Percentiles rank a stretch among this genome's conserved stretches.
phyloP scores from a whole-genome alignment of 2,113 vertebrate species.

The Panthera uncia region DNA sequence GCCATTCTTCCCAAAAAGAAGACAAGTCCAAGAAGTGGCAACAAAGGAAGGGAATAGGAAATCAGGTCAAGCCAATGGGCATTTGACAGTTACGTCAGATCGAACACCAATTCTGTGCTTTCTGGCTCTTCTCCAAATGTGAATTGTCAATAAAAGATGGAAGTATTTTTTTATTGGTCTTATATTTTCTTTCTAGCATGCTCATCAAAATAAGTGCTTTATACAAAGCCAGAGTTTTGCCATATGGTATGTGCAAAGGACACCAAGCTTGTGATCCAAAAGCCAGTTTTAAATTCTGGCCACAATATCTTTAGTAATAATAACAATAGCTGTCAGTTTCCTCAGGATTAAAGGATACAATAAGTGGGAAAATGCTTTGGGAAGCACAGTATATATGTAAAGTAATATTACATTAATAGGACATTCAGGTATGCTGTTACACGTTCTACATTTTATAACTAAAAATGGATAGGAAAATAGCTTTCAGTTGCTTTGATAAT shows the following conservation, averaged over 20 bases:
- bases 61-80: not conserved
- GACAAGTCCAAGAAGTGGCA: not conserved
- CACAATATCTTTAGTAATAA: not conserved
- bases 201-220: not conserved
- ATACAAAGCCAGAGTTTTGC: not conserved
- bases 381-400: not conserved
- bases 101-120: not conserved
- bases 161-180: not conserved
- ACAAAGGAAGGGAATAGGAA: not conserved
- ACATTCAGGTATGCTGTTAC: not conserved
- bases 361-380: not conserved
- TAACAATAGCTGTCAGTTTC: not conserved
- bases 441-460: conserved; percentile 24
- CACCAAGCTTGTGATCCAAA: not conserved
- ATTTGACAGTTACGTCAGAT: not conserved
- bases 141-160: not conserved
- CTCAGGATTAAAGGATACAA: not conserved
- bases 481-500: conserved; percentile 33
- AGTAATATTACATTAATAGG: not conserved
- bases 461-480: conserved; percentile 13
- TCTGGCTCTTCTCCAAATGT: not conserved
- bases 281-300: not conserved
- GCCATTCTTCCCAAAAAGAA: conserved; percentile 88
- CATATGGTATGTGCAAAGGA: not conserved
- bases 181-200: not conserved